Evolutionary conservation across 2,888 invertebrate species (phyloP).

Genomic region (Idaea aversata): DNA sequence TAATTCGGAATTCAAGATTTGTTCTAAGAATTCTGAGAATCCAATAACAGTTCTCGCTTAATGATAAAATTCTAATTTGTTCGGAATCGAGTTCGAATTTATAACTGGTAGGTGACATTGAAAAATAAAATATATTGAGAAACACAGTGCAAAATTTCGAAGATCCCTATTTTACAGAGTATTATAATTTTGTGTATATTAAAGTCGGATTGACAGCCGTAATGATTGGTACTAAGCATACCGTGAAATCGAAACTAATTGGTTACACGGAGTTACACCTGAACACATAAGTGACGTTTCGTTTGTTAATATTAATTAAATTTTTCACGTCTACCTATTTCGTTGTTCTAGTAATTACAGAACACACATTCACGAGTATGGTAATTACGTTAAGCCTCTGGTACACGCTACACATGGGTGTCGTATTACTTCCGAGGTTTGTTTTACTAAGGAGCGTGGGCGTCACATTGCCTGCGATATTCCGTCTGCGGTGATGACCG

Average conservation of each 20-base stretch:
- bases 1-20: conserved; percentile 46
- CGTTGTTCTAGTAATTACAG: background rate
- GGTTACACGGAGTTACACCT: background rate
- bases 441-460: conserved; percentile 48
- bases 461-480: conserved; percentile 61
- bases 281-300: conserved; percentile 10
- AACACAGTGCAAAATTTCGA: background rate
- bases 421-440: conserved; percentile 44
- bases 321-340: conserved; percentile 3
- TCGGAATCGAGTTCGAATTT: conserved; percentile 47
- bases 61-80: conserved; percentile 56
- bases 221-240: background rate
- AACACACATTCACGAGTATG: conserved; percentile 2
- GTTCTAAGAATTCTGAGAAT: conserved; percentile 40
- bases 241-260: conserved; percentile 9
- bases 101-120: conserved; percentile 18
- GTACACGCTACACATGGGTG: conserved; percentile 17
- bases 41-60: conserved; percentile 52
- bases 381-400: conserved; percentile 1
- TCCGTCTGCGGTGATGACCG: conserved; percentile 57
- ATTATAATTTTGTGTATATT: too few species aligned
- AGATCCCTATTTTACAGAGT: background rate
- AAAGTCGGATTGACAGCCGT: too few species aligned
- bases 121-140: background rate
- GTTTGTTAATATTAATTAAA: background rate